phyloP scores from a whole-genome alignment of 2,797 vertebrate genomes.

The Peromyscus eremicus region DNA sequence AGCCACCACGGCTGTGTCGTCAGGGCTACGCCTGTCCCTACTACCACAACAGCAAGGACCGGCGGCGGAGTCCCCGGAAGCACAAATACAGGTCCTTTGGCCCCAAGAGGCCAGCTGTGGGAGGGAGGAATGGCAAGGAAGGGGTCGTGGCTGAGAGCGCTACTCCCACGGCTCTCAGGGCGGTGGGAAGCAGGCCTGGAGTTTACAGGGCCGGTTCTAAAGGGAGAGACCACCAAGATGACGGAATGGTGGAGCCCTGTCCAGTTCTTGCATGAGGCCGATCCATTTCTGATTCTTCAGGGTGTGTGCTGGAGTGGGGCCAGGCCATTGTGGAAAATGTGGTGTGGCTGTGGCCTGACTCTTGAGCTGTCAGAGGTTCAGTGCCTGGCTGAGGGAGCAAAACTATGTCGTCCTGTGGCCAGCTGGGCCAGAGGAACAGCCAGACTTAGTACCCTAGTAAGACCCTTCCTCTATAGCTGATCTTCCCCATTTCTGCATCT shows the following conservation, averaged over 20 bases:
- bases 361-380: background rate
- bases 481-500: background rate
- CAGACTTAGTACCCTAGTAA: background rate
- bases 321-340: background rate
- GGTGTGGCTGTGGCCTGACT: background rate
- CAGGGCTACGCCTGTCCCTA: conserved; percentile 99
- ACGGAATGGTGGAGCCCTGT: background rate
- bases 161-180: background rate
- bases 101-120: conserved; percentile 47
- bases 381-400: background rate
- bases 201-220: background rate
- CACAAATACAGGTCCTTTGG: conserved; percentile 97
- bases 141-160: background rate
- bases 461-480: background rate
- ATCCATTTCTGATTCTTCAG: background rate
- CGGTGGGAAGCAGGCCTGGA: conserved; percentile 5
- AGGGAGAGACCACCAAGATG: background rate
- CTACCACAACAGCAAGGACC: conserved; percentile 99
- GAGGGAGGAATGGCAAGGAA: conserved; percentile 21
- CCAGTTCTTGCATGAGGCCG: background rate
- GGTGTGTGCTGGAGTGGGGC: background rate
- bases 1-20: conserved; percentile 97
- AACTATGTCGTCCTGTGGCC: background rate
- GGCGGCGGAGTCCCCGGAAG: conserved; percentile 97
- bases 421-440: background rate